Percentiles rank a stretch among this genome's conserved stretches.
phyloP scores from a whole-genome alignment of 2,113 vertebrate genomes.

The Ellobius talpinus region DNA sequence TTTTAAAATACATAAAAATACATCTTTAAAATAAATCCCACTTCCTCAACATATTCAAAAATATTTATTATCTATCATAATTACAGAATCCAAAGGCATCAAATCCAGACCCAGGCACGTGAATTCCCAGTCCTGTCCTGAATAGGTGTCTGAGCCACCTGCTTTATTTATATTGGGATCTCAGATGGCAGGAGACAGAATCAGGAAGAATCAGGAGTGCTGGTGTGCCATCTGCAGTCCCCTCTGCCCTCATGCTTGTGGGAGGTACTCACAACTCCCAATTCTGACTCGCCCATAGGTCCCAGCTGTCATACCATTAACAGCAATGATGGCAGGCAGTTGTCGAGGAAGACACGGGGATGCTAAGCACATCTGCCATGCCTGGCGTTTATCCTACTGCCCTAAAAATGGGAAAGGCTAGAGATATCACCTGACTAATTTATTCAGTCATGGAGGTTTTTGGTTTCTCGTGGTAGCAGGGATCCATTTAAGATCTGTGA shows the following conservation, averaged over 20 bases:
- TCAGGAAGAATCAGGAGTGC: not conserved
- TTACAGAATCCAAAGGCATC: not conserved
- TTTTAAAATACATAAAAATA: not conserved
- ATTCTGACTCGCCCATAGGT: conserved; percentile 58
- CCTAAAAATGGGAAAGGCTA: conserved; percentile 70
- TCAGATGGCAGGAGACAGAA: not conserved
- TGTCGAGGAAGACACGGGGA: not conserved
- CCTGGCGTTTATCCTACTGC: conserved; percentile 61
- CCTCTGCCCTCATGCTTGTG: rapidly evolving
- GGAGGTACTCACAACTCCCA: not conserved
- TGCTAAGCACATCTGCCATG: conserved; percentile 73
- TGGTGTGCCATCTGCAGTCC: not conserved
- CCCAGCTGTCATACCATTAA: conserved; percentile 68
- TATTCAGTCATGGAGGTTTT: conserved; percentile 76
- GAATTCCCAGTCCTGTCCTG: not conserved
- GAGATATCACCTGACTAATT: conserved; percentile 69
- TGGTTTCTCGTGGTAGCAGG: conserved; percentile 70
- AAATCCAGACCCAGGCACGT: not conserved
- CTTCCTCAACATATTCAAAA: conserved; percentile 69
- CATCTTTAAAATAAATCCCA: not conserved
- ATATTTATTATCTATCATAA: not conserved
- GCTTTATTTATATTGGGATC: not conserved
- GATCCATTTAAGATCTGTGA: conserved; percentile 83
- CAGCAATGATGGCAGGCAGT: not conserved
- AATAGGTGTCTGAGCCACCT: not conserved